Evolutionary conservation across 1,140 invertebrate genomes (phyloP).

Genomic region (Scaptomyza graminum): DNA sequence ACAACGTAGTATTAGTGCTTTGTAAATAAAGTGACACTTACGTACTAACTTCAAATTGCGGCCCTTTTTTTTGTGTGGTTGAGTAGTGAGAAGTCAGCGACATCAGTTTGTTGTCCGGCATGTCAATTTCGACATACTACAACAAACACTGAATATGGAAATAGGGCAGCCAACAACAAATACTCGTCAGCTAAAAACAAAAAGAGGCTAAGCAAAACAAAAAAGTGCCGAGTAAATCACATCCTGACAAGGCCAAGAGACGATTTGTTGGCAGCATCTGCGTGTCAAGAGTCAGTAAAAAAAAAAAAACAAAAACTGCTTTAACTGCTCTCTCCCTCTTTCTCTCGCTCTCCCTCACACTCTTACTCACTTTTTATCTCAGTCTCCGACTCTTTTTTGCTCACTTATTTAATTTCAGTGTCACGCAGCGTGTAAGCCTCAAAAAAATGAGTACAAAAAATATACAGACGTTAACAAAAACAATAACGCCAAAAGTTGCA

Average conservation of each 20-base stretch:
- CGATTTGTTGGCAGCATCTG: slow-evolving; percentile 18
- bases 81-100: not conserved
- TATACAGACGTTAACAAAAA: slow-evolving; percentile 35
- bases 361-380: slow-evolving; percentile 3
- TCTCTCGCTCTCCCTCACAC: not conserved
- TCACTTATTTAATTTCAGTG: slow-evolving; percentile 55
- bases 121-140: slow-evolving; percentile 25
- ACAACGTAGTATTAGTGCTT: not conserved
- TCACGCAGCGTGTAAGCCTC: slow-evolving; percentile 51
- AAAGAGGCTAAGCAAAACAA: slow-evolving; percentile 23
- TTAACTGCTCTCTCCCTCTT: slow-evolving; percentile 5
- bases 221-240: slow-evolving; percentile 18
- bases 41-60: not conserved
- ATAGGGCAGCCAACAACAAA: slow-evolving; percentile 39
- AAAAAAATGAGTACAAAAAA: slow-evolving; percentile 13
- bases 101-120: not conserved
- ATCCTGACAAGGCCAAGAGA: slow-evolving; percentile 60
- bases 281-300: slow-evolving; percentile 16
- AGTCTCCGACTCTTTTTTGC: not conserved
- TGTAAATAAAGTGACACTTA: not conserved
- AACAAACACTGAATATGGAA: slow-evolving; percentile 45
- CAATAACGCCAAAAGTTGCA: slow-evolving; percentile 36
- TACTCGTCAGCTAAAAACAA: slow-evolving; percentile 19
- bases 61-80: slow-evolving; percentile 4
- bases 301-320: slow-evolving; percentile 5